Conservation (phyloP, 1,140 invertebrate genomes). For the Drosophila nasuta region DNA sequence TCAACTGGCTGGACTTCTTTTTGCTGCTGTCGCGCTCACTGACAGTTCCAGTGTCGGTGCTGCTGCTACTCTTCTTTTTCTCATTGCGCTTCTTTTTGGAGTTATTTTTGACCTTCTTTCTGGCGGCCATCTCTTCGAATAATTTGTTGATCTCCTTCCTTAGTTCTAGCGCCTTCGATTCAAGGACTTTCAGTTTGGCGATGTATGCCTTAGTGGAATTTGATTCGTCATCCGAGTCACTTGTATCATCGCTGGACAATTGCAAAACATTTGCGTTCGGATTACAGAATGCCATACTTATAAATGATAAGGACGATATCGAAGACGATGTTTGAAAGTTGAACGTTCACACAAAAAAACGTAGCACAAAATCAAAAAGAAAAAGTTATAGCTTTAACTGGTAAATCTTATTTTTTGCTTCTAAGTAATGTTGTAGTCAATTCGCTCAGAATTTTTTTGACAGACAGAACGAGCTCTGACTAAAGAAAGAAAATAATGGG, state of each 20-base stretch:
- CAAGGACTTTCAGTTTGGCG: slow-evolving; percentile 93
- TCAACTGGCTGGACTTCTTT: slow-evolving; percentile 87
- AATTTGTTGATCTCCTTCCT: slow-evolving; percentile 97
- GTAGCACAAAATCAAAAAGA: too few species aligned
- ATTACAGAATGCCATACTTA: too few species aligned
- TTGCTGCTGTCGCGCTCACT: slow-evolving; percentile 87
- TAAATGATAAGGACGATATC: too few species aligned
- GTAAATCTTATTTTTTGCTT: too few species aligned
- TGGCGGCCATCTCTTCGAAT: slow-evolving; percentile 92
- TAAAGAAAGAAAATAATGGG: too few species aligned
- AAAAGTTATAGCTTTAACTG: too few species aligned
- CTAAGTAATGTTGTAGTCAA: too few species aligned
- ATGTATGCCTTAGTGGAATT: slow-evolving; percentile 94
- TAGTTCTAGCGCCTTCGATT: slow-evolving; percentile 94
- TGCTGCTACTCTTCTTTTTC: slow-evolving; percentile 86
- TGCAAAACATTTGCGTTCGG: too few species aligned
- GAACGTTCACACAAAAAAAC: too few species aligned
- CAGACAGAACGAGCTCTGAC: too few species aligned
- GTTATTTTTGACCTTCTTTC: slow-evolving; percentile 87
- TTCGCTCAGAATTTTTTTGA: too few species aligned
- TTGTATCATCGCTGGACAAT: slow-evolving; percentile 87
- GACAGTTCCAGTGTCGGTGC: slow-evolving; percentile 75
- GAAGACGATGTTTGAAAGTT: too few species aligned
- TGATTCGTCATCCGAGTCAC: slow-evolving; percentile 90
- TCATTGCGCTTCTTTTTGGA: slow-evolving; percentile 91